Conservation (phyloP, 2,113 vertebrate species). For the Meles meles region DNA sequence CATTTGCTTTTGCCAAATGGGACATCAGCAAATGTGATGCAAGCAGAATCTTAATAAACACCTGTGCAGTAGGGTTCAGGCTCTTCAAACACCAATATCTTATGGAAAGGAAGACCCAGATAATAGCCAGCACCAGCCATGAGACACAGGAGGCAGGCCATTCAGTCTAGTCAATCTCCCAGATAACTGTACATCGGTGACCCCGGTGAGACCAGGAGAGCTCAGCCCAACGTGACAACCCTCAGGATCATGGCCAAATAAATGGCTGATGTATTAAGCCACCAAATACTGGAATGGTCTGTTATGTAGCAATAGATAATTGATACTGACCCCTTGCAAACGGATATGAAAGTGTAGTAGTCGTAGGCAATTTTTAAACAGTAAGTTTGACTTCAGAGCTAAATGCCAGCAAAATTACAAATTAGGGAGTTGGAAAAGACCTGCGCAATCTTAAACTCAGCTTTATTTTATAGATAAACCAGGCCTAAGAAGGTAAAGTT, state of each 20-base stretch:
- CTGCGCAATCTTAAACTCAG: not conserved
- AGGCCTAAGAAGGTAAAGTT: not conserved
- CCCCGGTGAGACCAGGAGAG: not conserved
- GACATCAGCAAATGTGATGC: not conserved
- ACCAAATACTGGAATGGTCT: not conserved
- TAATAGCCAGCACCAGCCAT: not conserved
- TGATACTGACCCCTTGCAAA: not conserved
- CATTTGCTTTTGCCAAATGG: slow-evolving; percentile 2
- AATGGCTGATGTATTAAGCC: not conserved
- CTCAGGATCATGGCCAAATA: not conserved
- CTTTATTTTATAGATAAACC: not conserved
- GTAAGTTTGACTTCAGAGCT: not conserved
- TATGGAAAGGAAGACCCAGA: not conserved
- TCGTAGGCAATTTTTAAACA: not conserved
- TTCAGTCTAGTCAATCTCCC: not conserved
- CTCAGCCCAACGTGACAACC: not conserved
- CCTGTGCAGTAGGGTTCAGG: not conserved
- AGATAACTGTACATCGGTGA: not conserved
- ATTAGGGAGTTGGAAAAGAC: not conserved
- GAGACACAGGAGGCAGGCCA: not conserved
- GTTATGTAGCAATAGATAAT: not conserved
- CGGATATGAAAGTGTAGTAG: not conserved
- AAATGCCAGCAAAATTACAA: slow-evolving; percentile 25
- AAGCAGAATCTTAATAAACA: not conserved
- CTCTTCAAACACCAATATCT: not conserved